Evolutionary conservation across 2,888 invertebrate genomes (phyloP), one percentile per base, ranked within the genome.

Genomic region (Mythimna ferrago): DNA sequence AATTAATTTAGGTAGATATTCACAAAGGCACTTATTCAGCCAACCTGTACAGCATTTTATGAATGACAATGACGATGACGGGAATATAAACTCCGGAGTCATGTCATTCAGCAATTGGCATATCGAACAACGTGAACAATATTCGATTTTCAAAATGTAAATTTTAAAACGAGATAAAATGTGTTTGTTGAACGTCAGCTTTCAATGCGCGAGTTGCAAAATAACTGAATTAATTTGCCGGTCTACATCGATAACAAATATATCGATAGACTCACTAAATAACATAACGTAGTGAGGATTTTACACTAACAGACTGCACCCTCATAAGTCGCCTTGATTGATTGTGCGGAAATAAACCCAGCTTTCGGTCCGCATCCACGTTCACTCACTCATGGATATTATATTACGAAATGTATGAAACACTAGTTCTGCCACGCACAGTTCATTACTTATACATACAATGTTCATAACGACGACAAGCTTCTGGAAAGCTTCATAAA

Each of bases 271-370:
- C 82, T 89, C 85, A 85, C 89, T 87, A 89, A 91, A 89, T 91
- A 89, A 89, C 90, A 89, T 89, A 21, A 2, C 21, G 61, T 61
- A 90, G 89, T 89, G 88, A 86, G 88, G 88, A 90, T 88, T 91
- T 89, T 87, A 89, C 89, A 89, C 90, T 89, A 92, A 88, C 90
- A 87, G 89, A 88, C 87, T 72, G 90, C 90, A 89, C 92, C 91
- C 92, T 93, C 92, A 93, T 93, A 92, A 91, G 91, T 88, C 89
- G 91, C 90, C 91, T 92, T 93, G 94, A 94, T 94, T 93, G 93
- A 94, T 94, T 94, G 92, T 92, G 92, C 91, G 93, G 93, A 93
- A 93, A 92, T 93, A 94, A 95, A 90, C 92, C 92, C 88, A 85
- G 89, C 88, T 89, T 89, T 87, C 84, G 84, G 80, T 86, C 82